phyloP scores from a whole-genome alignment of 2,113 vertebrate genomes.

The Tetrax tetrax region DNA sequence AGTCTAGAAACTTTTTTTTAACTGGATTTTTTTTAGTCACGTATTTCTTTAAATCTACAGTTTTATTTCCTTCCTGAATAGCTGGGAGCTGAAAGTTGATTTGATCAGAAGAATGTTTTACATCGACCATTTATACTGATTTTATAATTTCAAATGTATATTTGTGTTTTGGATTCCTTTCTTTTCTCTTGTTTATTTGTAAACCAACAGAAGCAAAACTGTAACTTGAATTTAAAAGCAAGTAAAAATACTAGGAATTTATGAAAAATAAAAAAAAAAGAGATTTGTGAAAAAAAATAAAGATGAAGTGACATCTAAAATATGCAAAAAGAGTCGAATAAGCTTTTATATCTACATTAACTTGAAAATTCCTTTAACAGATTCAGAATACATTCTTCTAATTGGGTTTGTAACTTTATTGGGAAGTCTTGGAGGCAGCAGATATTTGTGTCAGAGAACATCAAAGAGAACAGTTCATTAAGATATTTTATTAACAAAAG shows the following conservation, averaged over 20 bases:
- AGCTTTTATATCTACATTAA: not conserved
- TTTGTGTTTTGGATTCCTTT: not conserved
- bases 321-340: not conserved
- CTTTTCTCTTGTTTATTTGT: not conserved
- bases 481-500: not conserved
- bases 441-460: not conserved
- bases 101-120: not conserved
- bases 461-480: not conserved
- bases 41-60: not conserved
- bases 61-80: not conserved
- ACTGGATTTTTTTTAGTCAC: not conserved
- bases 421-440: not conserved
- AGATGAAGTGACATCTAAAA: not conserved
- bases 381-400: not conserved
- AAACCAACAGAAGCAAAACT: not conserved
- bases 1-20: not conserved
- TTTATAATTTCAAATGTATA: not conserved
- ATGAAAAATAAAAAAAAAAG: not conserved
- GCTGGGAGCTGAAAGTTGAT: not conserved
- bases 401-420: not conserved
- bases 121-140: not conserved
- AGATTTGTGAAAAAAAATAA: not conserved
- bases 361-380: not conserved
- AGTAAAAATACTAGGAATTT: not conserved
- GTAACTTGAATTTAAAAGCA: not conserved